These are phyloP conservation scores for Papilio helenus DNA, from an alignment of 1,140 invertebrate genomes.

Conservation along the genomic window DNA sequence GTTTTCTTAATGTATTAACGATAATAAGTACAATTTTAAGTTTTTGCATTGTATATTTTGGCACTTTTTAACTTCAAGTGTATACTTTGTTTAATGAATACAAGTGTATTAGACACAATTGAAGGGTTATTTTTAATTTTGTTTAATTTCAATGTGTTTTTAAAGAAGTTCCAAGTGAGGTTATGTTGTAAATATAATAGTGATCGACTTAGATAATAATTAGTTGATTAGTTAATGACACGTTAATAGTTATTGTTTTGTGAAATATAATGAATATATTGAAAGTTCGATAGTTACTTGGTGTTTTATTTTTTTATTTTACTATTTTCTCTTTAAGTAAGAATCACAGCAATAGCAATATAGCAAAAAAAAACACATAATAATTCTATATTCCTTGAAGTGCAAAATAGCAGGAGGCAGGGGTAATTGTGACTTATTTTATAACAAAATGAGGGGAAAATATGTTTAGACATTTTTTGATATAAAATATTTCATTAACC, in stretches of 20 bases:
- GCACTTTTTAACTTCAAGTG: neutral
- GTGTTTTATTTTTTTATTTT: constrained; percentile 63
- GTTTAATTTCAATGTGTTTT: constrained; percentile 34
- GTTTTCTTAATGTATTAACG: neutral
- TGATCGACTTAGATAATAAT: constrained; percentile 52
- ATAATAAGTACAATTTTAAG: constrained; percentile 10
- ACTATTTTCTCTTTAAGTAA: constrained; percentile 57
- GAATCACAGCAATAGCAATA: too few relatives aligned
- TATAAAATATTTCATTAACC: too few relatives aligned
- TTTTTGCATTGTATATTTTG: constrained; percentile 39
- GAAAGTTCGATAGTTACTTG: constrained; percentile 67
- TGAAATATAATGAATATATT: constrained; percentile 78
- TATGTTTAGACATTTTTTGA: too few relatives aligned
- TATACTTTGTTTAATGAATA: constrained; percentile 20
- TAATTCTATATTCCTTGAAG: too few relatives aligned
- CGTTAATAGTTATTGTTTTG: constrained; percentile 78
- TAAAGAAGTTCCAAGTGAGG: constrained; percentile 43
- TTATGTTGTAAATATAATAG: constrained; percentile 71
- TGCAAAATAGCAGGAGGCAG: too few relatives aligned
- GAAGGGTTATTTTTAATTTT: constrained; percentile 7
- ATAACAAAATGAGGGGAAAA: too few relatives aligned
- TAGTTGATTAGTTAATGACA: constrained; percentile 63
- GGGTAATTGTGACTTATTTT: too few relatives aligned
- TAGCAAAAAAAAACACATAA: too few relatives aligned
- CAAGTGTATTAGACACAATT: neutral